Evolutionary conservation across 1,140 invertebrate genomes (phyloP).

Genomic region (Pseudomyrmex concolor): DNA sequence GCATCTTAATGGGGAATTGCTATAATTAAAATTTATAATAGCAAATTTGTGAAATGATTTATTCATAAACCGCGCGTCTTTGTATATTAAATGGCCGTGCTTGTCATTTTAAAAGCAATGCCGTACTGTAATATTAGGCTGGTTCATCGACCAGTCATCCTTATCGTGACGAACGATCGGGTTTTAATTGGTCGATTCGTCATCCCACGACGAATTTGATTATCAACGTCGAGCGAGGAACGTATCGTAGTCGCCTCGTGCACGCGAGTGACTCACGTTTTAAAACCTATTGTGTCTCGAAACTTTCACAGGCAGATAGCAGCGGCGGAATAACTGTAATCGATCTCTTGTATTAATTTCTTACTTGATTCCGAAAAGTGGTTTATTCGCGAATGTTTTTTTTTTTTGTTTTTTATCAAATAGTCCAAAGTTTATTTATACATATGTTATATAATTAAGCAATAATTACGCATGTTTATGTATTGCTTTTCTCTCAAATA

Average conservation of each 20-base stretch:
- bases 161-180: constrained; percentile 82
- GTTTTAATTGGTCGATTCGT: constrained; percentile 85
- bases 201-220: constrained; percentile 84
- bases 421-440: background rate
- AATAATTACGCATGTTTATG: background rate
- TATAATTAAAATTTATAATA: constrained; percentile 19
- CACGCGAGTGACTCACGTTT: constrained; percentile 84
- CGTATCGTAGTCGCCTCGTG: constrained; percentile 79
- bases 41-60: background rate
- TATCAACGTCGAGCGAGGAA: constrained; percentile 82
- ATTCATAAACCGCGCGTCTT: constrained; percentile 29
- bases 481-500: too few relatives aligned
- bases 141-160: constrained; percentile 80
- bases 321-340: constrained; percentile 54
- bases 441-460: background rate
- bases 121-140: constrained; percentile 68
- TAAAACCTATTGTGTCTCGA: constrained; percentile 75
- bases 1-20: background rate
- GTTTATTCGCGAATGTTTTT: constrained; percentile 31
- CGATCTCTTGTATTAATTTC: constrained; percentile 45
- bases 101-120: constrained; percentile 57
- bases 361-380: constrained; percentile 16
- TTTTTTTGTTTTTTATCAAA: too few relatives aligned
- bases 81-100: constrained; percentile 31
- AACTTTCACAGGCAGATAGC: constrained; percentile 58